Conservation (phyloP, 2,888 invertebrate species). For the Linyphia triangularis region DNA sequence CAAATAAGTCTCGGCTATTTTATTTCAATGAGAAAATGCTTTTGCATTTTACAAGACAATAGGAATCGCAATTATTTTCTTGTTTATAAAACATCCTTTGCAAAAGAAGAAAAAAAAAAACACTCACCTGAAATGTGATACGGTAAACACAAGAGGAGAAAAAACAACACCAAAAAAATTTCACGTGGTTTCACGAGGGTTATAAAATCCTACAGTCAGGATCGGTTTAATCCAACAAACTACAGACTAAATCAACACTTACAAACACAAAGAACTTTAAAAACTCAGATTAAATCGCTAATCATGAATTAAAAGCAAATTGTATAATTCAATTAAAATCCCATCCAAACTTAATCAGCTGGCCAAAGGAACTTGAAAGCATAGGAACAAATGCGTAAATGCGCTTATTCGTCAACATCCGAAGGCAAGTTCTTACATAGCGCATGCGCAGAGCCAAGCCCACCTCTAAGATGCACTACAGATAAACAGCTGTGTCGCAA, state of each 20-base stretch:
- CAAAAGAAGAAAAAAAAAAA: too few relatives aligned
- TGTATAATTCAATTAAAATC: not conserved
- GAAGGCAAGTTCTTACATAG: not conserved
- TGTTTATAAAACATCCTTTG: not conserved
- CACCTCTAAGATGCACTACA: slow-evolving; percentile 31
- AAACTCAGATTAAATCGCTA: not conserved
- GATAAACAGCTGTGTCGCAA: slow-evolving; percentile 68
- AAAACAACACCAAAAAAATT: slow-evolving; percentile 8
- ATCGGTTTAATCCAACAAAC: not conserved
- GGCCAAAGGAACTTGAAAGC: not conserved
- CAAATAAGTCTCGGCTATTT: not conserved
- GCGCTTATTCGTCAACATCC: slow-evolving; percentile 2
- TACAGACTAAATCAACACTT: not conserved
- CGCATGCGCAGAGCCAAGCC: slow-evolving; percentile 56
- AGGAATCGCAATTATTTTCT: too few relatives aligned
- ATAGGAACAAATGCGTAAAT: not conserved
- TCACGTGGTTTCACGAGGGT: slow-evolving; percentile 51
- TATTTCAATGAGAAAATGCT: too few relatives aligned
- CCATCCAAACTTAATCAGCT: not conserved
- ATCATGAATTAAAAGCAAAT: not conserved
- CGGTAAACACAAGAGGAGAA: slow-evolving; percentile 14
- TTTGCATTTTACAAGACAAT: too few relatives aligned
- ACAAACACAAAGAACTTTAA: not conserved
- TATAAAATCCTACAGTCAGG: not conserved
- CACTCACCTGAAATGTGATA: slow-evolving; percentile 37